These are phyloP conservation scores for Philaenus spumarius DNA, from an alignment of 1,140 invertebrate genomes.

Conservation along the genomic window DNA sequence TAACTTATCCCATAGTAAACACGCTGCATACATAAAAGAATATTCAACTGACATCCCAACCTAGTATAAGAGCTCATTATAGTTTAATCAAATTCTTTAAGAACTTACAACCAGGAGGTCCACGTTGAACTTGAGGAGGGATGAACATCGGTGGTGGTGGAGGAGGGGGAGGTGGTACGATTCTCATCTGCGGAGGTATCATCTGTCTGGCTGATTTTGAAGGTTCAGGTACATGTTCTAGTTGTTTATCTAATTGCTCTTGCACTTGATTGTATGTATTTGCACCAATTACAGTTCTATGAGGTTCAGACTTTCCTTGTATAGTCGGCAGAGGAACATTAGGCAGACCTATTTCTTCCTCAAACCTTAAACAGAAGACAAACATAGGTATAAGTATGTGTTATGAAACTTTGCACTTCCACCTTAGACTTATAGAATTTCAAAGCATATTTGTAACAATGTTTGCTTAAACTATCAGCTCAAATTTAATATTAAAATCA, in stretches of 20 bases:
- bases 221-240: not conserved
- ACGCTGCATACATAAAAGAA: no score
- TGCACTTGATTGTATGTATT: constrained; percentile 25
- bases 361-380: constrained; percentile 27
- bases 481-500: no score
- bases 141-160: constrained; percentile 48
- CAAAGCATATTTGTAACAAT: no score
- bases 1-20: no score
- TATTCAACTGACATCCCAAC: no score
- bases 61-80: no score
- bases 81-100: no score
- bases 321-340: constrained; percentile 20
- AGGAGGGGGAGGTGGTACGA: constrained; percentile 44
- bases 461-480: no score
- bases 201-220: no score
- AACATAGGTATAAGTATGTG: no score
- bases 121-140: constrained; percentile 49
- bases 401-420: not conserved
- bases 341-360: constrained; percentile 32
- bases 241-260: constrained; percentile 16
- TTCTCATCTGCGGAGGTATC: not conserved
- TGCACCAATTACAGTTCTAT: constrained; percentile 20
- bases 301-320: constrained; percentile 3
- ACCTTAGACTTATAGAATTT: no score
- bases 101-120: constrained; percentile 22